Conservation (phyloP, 2,797 vertebrate genomes). For the Ateles fusciceps region DNA sequence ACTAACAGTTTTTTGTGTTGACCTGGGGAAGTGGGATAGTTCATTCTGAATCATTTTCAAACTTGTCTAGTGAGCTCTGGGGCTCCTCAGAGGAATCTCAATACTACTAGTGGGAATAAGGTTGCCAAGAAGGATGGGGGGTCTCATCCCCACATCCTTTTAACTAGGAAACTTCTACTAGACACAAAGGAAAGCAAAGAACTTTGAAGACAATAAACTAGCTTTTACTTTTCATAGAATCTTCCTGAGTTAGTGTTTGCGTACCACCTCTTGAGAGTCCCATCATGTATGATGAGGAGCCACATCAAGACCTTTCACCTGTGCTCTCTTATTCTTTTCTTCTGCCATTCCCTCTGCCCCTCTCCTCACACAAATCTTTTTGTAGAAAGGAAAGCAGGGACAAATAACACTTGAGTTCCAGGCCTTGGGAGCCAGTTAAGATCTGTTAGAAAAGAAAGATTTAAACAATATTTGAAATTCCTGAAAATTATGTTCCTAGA, state of each 20-base stretch:
- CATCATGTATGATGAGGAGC: neutral
- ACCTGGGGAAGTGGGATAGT: neutral
- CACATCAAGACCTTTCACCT: neutral
- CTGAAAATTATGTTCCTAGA: neutral
- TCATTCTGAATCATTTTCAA: neutral
- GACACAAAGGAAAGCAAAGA: neutral
- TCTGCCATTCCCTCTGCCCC: neutral
- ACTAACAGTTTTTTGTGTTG: neutral
- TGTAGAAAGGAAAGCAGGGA: neutral
- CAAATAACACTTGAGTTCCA: neutral
- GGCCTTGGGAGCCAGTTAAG: neutral
- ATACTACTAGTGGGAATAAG: neutral
- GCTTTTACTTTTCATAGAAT: neutral
- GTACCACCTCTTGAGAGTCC: neutral
- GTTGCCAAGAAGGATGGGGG: neutral
- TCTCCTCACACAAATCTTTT: neutral
- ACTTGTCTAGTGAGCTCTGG: neutral
- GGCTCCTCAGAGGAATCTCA: neutral
- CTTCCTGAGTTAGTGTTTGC: neutral
- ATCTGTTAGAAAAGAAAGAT: neutral
- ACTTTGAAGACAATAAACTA: neutral
- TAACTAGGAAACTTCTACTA: neutral
- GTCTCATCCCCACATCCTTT: neutral
- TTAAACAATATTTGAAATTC: conserved; percentile 3
- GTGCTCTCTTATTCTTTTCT: neutral